Conservation (phyloP, 2,113 vertebrate genomes). For the Saguinus imperator region DNA sequence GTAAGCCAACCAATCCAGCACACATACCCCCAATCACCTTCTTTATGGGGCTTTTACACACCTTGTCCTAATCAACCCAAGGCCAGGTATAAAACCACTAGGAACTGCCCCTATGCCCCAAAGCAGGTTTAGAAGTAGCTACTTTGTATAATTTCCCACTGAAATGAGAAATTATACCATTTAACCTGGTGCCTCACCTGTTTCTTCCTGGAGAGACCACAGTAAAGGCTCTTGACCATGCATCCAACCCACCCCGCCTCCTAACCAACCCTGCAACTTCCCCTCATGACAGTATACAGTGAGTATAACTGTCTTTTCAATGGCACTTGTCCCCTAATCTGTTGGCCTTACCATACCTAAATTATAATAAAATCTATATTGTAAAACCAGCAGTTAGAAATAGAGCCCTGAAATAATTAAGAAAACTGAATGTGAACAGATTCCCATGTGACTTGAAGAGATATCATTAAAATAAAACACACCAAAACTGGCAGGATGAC, state of each 20-base stretch:
- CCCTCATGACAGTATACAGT: background rate
- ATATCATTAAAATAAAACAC: background rate
- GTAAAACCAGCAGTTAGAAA: background rate
- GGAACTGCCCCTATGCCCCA: background rate
- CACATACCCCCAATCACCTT: background rate
- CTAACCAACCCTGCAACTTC: too few species aligned
- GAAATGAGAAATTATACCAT: background rate
- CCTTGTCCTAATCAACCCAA: too few species aligned
- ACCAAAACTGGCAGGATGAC: background rate
- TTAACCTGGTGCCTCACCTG: background rate
- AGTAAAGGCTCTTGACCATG: background rate
- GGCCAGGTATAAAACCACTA: background rate
- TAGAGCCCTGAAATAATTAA: background rate
- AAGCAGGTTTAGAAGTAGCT: too few species aligned
- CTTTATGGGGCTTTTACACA: background rate
- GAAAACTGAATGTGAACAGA: background rate
- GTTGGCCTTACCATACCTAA: background rate
- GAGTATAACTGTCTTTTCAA: background rate
- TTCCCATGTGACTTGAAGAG: background rate
- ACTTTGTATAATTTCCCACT: background rate
- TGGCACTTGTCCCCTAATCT: background rate
- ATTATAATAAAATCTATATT: background rate
- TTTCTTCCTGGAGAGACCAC: background rate
- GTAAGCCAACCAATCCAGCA: background rate
- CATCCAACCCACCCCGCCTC: accelerated